Percentiles rank a stretch among this genome's conserved stretches.
phyloP scores from a whole-genome alignment of 2,888 invertebrate species.

The Phalera bucephala region DNA sequence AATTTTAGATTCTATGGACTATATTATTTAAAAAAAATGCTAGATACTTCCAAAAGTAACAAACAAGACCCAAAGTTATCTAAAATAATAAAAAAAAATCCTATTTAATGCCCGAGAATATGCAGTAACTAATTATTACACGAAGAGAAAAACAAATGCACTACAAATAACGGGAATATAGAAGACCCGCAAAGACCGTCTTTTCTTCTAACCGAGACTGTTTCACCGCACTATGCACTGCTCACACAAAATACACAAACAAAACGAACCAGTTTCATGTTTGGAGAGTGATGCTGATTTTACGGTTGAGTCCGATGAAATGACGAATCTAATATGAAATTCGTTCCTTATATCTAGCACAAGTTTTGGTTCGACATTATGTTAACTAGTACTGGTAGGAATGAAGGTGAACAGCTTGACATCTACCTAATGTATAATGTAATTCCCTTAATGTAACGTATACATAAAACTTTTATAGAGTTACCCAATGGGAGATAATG shows the following conservation, averaged over 20 bases:
- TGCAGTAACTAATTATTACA: too few species aligned
- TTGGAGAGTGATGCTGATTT: constrained; percentile 28
- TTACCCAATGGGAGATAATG: background rate
- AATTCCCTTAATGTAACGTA: constrained; percentile 1
- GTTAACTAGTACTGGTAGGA: constrained; percentile 19
- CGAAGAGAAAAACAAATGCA: too few species aligned
- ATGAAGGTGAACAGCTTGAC: constrained; percentile 53
- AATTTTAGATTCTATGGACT: too few species aligned
- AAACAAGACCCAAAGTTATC: too few species aligned
- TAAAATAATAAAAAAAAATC: too few species aligned
- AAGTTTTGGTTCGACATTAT: constrained; percentile 27
- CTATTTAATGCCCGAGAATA: too few species aligned
- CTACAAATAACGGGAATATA: too few species aligned
- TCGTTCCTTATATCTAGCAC: constrained; percentile 43
- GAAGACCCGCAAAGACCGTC: too few species aligned
- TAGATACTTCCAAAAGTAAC: too few species aligned
- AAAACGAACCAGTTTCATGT: constrained; percentile 53
- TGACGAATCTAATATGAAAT: constrained; percentile 32
- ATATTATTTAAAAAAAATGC: too few species aligned
- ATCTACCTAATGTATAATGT: constrained; percentile 10
- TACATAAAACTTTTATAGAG: background rate
- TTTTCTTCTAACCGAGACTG: too few species aligned
- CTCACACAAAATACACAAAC: constrained; percentile 25
- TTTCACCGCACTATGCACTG: constrained; percentile 13
- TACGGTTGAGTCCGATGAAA: constrained; percentile 32